These are phyloP conservation scores for Rhabdomys dilectus DNA, from an alignment of 2,113 vertebrate species.

Conservation along the genomic window DNA sequence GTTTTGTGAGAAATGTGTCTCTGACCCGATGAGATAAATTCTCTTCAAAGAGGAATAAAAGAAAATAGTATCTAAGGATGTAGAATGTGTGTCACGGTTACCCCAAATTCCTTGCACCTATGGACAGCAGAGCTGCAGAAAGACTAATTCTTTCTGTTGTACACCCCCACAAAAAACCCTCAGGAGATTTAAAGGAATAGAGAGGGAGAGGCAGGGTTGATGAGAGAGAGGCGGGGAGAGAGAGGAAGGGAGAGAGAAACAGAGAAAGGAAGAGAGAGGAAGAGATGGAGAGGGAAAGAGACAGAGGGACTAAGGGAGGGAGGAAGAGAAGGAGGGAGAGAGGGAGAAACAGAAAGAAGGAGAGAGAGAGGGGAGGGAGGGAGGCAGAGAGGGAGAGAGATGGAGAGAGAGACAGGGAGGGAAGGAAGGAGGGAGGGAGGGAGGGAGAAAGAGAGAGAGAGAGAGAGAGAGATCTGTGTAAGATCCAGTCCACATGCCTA, in stretches of 20 bases:
- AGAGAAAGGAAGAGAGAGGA: slow-evolving; percentile 10
- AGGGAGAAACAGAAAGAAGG: neutral
- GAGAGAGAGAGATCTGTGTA: neutral
- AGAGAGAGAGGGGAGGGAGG: no score
- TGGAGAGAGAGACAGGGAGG: neutral
- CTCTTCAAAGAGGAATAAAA: slow-evolving; percentile 80
- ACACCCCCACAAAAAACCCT: neutral
- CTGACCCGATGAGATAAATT: slow-evolving; percentile 72
- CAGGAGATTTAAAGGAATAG: slow-evolving; percentile 56
- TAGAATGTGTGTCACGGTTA: slow-evolving; percentile 56
- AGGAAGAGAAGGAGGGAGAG: accelerated
- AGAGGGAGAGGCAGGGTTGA: no score
- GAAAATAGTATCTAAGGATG: slow-evolving; percentile 57
- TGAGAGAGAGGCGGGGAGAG: neutral
- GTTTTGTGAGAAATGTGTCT: slow-evolving; percentile 71
- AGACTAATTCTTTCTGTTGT: neutral
- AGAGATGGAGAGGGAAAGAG: neutral
- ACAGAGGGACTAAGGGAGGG: neutral
- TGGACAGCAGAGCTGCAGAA: slow-evolving; percentile 63
- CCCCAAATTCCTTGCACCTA: slow-evolving; percentile 65
- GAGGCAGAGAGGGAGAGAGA: neutral
- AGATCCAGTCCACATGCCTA: slow-evolving; percentile 6
- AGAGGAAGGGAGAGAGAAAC: neutral
- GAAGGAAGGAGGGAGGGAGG: no score
- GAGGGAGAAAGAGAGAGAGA: neutral